These are phyloP conservation scores for Zeus faber DNA, from an alignment of 2,113 vertebrate genomes.

Conservation along the genomic window DNA sequence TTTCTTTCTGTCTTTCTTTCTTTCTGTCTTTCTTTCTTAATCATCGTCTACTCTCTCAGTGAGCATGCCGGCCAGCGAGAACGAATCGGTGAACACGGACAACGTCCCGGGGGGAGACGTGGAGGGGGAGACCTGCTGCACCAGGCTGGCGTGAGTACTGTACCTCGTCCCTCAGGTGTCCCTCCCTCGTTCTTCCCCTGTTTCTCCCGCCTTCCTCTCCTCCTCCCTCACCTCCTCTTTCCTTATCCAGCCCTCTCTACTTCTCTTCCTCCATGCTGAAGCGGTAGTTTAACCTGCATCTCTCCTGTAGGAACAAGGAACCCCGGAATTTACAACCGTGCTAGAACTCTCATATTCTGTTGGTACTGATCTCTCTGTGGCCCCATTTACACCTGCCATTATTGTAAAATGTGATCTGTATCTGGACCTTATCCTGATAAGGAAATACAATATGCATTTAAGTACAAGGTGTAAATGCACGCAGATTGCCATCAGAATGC, in stretches of 20 bases:
- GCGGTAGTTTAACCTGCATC: background rate
- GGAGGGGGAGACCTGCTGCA: conserved; percentile 94
- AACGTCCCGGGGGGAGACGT: conserved; percentile 91
- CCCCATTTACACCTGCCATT: too few species aligned
- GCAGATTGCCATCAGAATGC: too few species aligned
- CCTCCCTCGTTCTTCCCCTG: background rate
- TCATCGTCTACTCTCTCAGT: too few species aligned
- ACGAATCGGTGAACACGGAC: conserved; percentile 96
- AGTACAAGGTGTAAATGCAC: too few species aligned
- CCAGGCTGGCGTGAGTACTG: conserved; percentile 93
- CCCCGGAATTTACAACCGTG: background rate
- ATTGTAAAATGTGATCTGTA: too few species aligned
- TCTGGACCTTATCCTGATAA: too few species aligned
- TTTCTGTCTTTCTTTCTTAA: conserved; percentile 8
- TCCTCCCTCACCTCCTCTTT: background rate
- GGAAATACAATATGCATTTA: too few species aligned
- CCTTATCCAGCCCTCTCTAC: background rate
- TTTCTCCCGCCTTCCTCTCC: conserved; percentile 10
- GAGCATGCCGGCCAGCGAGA: conserved; percentile 98
- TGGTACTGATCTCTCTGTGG: too few species aligned
- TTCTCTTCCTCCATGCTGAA: background rate
- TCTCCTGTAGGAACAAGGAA: background rate
- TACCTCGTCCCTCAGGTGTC: conserved; percentile 42
- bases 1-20: background rate
- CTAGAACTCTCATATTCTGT: background rate